These are phyloP conservation scores for Alectoris magna DNA, from an alignment of 2,797 vertebrate genomes.

Conservation along the genomic window DNA sequence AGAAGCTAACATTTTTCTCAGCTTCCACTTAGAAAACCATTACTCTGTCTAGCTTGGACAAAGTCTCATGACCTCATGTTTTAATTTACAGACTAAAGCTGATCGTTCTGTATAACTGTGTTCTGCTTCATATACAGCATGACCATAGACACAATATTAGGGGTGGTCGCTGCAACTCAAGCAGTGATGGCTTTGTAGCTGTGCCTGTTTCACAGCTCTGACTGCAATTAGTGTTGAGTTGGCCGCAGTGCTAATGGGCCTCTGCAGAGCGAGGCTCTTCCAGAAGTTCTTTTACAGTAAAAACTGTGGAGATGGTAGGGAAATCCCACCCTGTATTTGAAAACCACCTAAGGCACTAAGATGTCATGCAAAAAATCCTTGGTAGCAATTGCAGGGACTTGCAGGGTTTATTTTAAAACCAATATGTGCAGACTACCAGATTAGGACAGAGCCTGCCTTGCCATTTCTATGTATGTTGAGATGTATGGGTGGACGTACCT, in stretches of 20 bases:
- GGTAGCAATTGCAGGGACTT: not conserved
- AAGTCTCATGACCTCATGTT: not conserved
- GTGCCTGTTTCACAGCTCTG: not conserved
- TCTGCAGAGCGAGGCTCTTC: not conserved
- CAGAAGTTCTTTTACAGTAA: not conserved
- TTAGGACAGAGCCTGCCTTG: not conserved
- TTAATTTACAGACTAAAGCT: not conserved
- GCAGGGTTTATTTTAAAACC: not conserved
- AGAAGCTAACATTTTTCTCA: not conserved
- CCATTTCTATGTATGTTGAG: not conserved
- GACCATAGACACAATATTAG: not conserved
- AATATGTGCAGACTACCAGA: not conserved
- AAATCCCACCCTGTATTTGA: not conserved
- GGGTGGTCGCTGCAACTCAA: not conserved
- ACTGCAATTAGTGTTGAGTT: rapidly evolving
- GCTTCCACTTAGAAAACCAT: not conserved
- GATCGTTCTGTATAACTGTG: not conserved
- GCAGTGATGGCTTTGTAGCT: not conserved
- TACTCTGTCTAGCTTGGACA: not conserved
- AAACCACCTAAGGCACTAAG: not conserved
- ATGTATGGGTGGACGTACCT: not conserved
- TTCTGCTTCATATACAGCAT: not conserved
- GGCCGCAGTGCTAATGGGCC: not conserved
- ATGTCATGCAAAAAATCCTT: not conserved
- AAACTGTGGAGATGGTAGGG: not conserved